phyloP scores from a whole-genome alignment of 2,888 invertebrate species.

The Pecten maximus region DNA sequence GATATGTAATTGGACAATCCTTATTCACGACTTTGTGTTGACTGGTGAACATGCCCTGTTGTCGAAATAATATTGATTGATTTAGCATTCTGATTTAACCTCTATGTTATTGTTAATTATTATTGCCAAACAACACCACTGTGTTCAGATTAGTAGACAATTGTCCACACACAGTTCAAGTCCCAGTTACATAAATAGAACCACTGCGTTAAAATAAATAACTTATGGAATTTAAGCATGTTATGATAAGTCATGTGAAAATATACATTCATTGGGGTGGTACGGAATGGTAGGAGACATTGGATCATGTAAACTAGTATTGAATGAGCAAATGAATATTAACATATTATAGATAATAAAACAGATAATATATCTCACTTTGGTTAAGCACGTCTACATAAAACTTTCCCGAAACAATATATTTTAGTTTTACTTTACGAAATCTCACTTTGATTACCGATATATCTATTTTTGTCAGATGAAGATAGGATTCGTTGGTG shows the following conservation, averaged over 20 bases:
- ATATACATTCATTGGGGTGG: too few species aligned
- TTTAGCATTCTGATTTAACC: neutral
- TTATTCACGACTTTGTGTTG: neutral
- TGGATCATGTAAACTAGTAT: too few species aligned
- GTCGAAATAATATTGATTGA: conserved; percentile 23
- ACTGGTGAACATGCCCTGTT: neutral
- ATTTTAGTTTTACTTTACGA: too few species aligned
- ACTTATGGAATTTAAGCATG: neutral
- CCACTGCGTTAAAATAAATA: neutral
- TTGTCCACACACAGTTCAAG: neutral
- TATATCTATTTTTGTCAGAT: too few species aligned
- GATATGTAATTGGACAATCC: neutral
- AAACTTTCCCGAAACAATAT: too few species aligned
- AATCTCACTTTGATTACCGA: too few species aligned
- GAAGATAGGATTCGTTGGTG: too few species aligned
- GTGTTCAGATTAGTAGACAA: neutral
- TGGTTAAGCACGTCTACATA: too few species aligned
- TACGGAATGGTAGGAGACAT: too few species aligned
- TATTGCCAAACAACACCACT: neutral
- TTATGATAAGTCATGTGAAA: neutral
- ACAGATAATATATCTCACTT: too few species aligned
- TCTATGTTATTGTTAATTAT: neutral
- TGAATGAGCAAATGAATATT: too few species aligned
- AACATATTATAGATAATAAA: too few species aligned
- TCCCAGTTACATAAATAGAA: neutral